Conservation (phyloP, 2,888 invertebrate genomes). For the Chironomus tentans region DNA sequence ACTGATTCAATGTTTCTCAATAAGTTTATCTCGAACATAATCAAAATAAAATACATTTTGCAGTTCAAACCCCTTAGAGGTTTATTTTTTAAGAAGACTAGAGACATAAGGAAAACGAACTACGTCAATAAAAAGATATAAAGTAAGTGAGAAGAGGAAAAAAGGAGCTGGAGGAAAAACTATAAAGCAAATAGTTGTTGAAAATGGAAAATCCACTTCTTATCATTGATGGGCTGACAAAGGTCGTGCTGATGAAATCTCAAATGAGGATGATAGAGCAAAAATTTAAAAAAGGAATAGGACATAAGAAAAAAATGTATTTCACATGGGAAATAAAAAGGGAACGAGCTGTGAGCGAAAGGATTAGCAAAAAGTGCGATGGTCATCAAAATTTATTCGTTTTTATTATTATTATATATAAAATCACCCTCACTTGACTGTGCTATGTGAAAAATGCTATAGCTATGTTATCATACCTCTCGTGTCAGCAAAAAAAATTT, state of each 20-base stretch:
- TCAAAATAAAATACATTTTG: too few relatives aligned
- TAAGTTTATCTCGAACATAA: too few relatives aligned
- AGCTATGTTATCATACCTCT: slow-evolving; percentile 1
- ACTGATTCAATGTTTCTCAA: too few relatives aligned
- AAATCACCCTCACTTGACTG: not conserved
- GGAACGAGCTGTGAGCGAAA: not conserved
- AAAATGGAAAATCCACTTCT: not conserved
- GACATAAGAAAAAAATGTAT: not conserved
- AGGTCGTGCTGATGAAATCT: not conserved
- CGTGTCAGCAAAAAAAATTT: slow-evolving; percentile 10
- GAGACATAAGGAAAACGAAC: not conserved
- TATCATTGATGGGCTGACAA: not conserved
- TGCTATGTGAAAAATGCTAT: slow-evolving; percentile 3
- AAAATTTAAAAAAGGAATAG: not conserved
- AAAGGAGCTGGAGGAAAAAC: too few relatives aligned
- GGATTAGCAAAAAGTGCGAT: slow-evolving; percentile 22
- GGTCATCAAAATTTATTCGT: slow-evolving; percentile 13
- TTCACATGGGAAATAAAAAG: slow-evolving; percentile 20
- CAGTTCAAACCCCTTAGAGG: not conserved
- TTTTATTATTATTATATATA: slow-evolving; percentile 14
- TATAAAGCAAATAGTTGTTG: not conserved
- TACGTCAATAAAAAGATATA: too few relatives aligned
- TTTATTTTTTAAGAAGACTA: not conserved
- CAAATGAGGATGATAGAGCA: not conserved
- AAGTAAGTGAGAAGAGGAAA: too few relatives aligned